Percentiles rank a stretch among this genome's conserved stretches.
Conservation (phyloP, 2,888 invertebrate species). For the Drosophila picticornis region DNA sequence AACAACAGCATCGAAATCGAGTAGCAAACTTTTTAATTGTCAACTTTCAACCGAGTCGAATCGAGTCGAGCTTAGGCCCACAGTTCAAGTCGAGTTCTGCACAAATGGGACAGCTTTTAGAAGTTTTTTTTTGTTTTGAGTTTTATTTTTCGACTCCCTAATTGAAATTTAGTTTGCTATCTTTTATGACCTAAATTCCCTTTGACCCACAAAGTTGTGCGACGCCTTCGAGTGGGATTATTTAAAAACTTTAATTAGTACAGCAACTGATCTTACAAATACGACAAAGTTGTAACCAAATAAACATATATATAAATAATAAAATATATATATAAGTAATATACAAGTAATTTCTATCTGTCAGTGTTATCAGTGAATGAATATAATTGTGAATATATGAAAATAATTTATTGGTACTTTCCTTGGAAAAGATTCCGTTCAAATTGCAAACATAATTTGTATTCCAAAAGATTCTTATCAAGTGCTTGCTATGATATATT, state of each 20-base stretch:
- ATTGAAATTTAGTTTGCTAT: constrained; percentile 65
- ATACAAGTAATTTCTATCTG: too few relatives aligned
- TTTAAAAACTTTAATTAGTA: constrained; percentile 26
- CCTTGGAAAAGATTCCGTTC: neutral
- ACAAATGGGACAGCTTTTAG: constrained; percentile 30
- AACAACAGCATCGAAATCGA: constrained; percentile 40
- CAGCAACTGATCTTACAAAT: neutral
- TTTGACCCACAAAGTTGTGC: constrained; percentile 21
- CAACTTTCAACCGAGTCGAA: constrained; percentile 71
- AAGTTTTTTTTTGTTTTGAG: constrained; percentile 12
- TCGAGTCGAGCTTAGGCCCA: constrained; percentile 34
- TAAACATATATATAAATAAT: neutral
- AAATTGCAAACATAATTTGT: neutral
- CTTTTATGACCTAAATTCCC: constrained; percentile 1
- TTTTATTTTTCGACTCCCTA: constrained; percentile 35
- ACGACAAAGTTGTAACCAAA: neutral
- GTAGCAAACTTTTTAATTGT: constrained; percentile 77
- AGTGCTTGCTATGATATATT: neutral
- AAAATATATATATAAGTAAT: too few relatives aligned
- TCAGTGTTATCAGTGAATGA: neutral
- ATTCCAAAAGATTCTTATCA: neutral
- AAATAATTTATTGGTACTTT: neutral
- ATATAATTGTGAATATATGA: neutral
- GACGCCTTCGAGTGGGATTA: constrained; percentile 19
- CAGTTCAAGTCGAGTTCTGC: constrained; percentile 16